Evolutionary conservation across 2,113 vertebrate genomes (phyloP).

Genomic region (Heterotilapia buettikoferi): DNA sequence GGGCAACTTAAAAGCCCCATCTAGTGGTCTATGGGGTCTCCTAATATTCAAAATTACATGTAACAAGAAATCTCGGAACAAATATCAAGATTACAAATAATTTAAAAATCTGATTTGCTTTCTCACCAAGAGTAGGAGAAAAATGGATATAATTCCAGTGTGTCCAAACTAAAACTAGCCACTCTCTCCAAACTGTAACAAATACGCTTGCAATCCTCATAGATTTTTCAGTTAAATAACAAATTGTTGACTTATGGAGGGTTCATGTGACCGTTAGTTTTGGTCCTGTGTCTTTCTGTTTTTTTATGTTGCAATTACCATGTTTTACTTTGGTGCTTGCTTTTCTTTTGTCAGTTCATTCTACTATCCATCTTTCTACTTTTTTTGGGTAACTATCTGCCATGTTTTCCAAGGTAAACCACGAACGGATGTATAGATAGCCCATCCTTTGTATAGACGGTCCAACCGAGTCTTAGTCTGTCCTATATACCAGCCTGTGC

Average conservation of each 20-base stretch:
- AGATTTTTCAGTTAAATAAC: background rate
- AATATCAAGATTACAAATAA: background rate
- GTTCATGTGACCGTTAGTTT: background rate
- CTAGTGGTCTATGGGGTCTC: slow-evolving; percentile 17
- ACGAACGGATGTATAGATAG: background rate
- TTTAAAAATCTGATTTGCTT: background rate
- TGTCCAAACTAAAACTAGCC: background rate
- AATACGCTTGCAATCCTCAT: background rate
- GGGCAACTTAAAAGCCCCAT: slow-evolving; percentile 23
- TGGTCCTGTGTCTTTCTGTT: background rate
- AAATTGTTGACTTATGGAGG: background rate
- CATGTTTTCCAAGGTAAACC: background rate
- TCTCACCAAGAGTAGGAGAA: background rate
- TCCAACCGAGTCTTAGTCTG: background rate
- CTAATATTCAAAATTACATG: background rate
- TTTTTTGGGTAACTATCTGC: accelerated
- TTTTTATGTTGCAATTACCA: background rate
- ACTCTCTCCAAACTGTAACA: background rate
- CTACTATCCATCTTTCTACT: background rate
- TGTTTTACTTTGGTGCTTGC: background rate
- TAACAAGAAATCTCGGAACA: background rate
- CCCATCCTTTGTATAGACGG: background rate
- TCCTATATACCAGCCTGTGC: background rate
- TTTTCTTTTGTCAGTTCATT: background rate
- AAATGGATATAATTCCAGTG: background rate